Base-by-base conservation (phyloP, 2,888 invertebrate genomes). In the Chorisops tibialis region DNA sequence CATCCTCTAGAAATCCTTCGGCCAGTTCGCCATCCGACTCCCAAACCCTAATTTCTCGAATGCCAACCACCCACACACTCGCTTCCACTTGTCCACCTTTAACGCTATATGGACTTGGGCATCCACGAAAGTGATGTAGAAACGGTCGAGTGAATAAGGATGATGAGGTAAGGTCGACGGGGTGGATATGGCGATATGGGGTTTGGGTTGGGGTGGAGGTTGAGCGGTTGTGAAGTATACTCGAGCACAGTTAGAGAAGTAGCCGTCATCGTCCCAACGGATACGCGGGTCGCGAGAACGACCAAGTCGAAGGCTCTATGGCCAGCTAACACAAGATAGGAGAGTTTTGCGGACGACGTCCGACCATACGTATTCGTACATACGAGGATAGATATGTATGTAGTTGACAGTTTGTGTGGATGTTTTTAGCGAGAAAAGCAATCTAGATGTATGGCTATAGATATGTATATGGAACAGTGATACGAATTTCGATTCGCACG, bases 201-300 rank as follows among this genome's bases (percentile, higher is more conserved):
- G n/a, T n/a, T n/a, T n/a, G n/a, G n/a, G 43, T 52, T 56, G 58
- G 16, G 41, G 38, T 21, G 35, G 19, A 41, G 11, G 21, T 21
- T 37, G 16, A 30, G 58, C 14, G 58, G 43, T 16, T n/a, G 16
- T 11, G 19, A 43, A 19, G 43, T 5, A 41, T 41, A 41, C 12
- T 47, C 47, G 47, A 18, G 47, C 19, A n/a, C 18, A n/a, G 47
- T 19, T 12, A 19, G 12, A 50, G 62, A 60, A 62, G 47, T 59
- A 59, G 58, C 62, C 64, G 50, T 66, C 66, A 61, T 56, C 63
- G 49, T 60, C 63, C 63, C 62, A 64, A 63, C 61, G 65, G 65
- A 66, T 66, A 67, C 67, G 62, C 66, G 66, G 63, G 59, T 66
- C 67, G 67, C 67, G 67, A 66, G 61, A 64, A 66, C 59, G 63